A percentile compares a stretch with the other conserved stretches of the same genome.
Evolutionary conservation across 2,888 invertebrate species (phyloP).

Genomic region (Formica aserva): DNA sequence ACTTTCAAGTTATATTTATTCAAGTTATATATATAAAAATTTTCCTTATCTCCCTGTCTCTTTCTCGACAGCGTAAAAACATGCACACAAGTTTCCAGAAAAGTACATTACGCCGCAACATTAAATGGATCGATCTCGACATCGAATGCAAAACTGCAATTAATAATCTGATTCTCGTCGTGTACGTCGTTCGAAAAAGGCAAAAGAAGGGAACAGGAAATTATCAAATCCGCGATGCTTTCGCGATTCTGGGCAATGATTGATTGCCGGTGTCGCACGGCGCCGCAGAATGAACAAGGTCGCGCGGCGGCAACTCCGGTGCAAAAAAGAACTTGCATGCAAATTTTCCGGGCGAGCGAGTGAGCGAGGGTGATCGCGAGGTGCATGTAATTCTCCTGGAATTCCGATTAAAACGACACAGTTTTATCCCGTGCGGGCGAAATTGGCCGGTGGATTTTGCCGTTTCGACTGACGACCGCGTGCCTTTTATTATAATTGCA

Average conservation of each 20-base stretch:
- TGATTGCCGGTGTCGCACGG: constrained; percentile 48
- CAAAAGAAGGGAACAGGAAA: constrained; percentile 51
- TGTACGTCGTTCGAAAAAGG: constrained; percentile 43
- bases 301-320: constrained; percentile 18
- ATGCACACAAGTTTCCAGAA: constrained; percentile 8
- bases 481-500: constrained; percentile 42
- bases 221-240: constrained; percentile 55
- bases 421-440: constrained; percentile 18
- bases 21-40: not conserved
- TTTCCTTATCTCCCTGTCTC: not conserved
- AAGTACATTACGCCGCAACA: constrained; percentile 14
- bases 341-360: constrained; percentile 40
- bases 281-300: constrained; percentile 30
- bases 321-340: constrained; percentile 50
- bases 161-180: constrained; percentile 52
- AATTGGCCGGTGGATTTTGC: constrained; percentile 16
- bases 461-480: not conserved
- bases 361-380: constrained; percentile 51
- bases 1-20: not conserved
- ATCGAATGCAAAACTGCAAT: constrained; percentile 50
- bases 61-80: not conserved
- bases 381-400: constrained; percentile 58
- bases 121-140: constrained; percentile 26
- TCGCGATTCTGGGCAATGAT: constrained; percentile 53
- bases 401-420: constrained; percentile 60